phyloP scores from a whole-genome alignment of 2,888 invertebrate genomes.

The Hoplodrina blanda region DNA sequence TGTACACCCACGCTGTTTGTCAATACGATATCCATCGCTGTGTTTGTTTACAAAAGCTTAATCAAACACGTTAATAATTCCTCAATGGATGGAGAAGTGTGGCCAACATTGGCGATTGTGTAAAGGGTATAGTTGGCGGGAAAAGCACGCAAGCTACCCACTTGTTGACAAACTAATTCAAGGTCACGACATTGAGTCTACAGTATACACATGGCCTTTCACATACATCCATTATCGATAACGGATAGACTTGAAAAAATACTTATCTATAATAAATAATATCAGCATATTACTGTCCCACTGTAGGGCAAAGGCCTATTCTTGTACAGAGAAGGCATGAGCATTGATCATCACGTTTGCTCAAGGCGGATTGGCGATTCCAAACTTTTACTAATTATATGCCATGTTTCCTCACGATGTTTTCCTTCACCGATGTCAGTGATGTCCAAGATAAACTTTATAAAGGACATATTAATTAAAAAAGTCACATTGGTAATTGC shows the following conservation, averaged over 20 bases:
- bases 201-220: slow-evolving; percentile 38
- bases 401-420: too few relatives aligned
- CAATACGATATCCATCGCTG: slow-evolving; percentile 25
- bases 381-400: too few relatives aligned
- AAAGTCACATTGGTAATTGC: too few relatives aligned
- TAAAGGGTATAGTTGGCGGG: slow-evolving; percentile 16
- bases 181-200: slow-evolving; percentile 62
- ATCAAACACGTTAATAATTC: background rate
- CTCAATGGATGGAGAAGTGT: slow-evolving; percentile 28
- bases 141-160: slow-evolving; percentile 61
- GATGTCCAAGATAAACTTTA: too few relatives aligned
- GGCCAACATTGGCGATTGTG: slow-evolving; percentile 23
- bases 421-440: too few relatives aligned
- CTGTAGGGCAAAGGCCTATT: too few relatives aligned
- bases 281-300: too few relatives aligned
- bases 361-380: too few relatives aligned
- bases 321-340: too few relatives aligned
- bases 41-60: slow-evolving; percentile 14
- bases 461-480: too few relatives aligned
- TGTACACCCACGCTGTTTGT: slow-evolving; percentile 28
- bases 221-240: slow-evolving; percentile 28
- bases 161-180: slow-evolving; percentile 69
- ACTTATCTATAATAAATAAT: background rate
- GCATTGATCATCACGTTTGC: too few relatives aligned
- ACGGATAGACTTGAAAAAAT: slow-evolving; percentile 13